Conservation (phyloP, 2,888 invertebrate species). For the Phyllotreta striolata region DNA sequence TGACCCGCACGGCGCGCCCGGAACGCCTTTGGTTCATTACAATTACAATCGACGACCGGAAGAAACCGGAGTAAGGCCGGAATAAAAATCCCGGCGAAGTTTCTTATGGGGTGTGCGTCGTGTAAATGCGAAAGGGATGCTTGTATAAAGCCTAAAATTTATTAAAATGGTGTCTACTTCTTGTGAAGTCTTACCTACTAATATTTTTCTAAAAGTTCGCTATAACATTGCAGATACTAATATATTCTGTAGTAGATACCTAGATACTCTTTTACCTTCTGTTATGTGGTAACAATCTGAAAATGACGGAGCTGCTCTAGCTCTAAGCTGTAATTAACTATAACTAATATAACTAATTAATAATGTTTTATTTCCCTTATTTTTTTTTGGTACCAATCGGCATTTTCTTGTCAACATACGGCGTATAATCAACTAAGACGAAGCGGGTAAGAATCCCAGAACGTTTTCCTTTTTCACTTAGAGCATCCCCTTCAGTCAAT, state of each 20-base stretch:
- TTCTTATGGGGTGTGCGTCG: neutral
- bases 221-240: no score
- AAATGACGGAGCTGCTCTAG: no score
- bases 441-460: constrained; percentile 52
- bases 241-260: no score
- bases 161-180: no score
- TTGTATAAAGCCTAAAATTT: no score
- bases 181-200: no score
- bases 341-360: neutral
- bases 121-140: no score
- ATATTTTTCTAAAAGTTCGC: no score
- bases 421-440: constrained; percentile 58
- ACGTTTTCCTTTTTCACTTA: constrained; percentile 58
- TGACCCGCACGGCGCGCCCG: constrained; percentile 36
- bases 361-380: neutral
- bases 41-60: constrained; percentile 3
- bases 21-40: constrained; percentile 30
- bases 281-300: no score
- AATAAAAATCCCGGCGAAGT: neutral
- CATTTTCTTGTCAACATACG: constrained; percentile 40
- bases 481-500: constrained; percentile 42
- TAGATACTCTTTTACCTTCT: no score
- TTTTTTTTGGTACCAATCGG: constrained; percentile 16
- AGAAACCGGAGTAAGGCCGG: neutral
- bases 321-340: no score